Percentiles rank a stretch among this genome's conserved stretches.
Conservation (phyloP, 2,888 invertebrate genomes). For the Nycteola revayana region DNA sequence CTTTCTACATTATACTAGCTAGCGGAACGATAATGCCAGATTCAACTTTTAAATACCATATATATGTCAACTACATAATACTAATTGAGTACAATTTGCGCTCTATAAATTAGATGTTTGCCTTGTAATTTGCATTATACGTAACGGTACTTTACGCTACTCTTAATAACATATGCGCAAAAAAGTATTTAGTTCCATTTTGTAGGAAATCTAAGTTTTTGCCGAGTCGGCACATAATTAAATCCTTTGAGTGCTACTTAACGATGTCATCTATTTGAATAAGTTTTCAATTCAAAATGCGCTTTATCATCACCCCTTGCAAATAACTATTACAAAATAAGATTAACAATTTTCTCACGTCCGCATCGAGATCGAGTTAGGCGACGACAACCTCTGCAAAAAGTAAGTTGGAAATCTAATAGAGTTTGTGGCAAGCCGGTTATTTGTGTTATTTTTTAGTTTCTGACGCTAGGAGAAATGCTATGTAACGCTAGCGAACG, state of each 20-base stretch:
- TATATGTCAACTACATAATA: too few relatives aligned
- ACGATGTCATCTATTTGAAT: constrained; percentile 39
- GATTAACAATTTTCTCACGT: constrained; percentile 75
- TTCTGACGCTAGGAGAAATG: constrained; percentile 67
- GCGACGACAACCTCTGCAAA: constrained; percentile 74
- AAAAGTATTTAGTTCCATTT: constrained; percentile 5
- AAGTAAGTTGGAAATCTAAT: constrained; percentile 78
- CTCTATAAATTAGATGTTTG: neutral
- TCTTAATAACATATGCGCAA: constrained; percentile 12
- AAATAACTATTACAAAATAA: constrained; percentile 63
- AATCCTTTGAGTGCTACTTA: constrained; percentile 31
- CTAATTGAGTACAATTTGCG: too few relatives aligned
- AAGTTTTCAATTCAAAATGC: constrained; percentile 49
- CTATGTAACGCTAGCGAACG: constrained; percentile 73
- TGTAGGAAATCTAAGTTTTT: constrained; percentile 19
- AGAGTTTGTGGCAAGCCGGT: constrained; percentile 76
- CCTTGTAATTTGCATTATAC: constrained; percentile 15
- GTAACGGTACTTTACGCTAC: constrained; percentile 14
- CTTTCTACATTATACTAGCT: constrained; percentile 66
- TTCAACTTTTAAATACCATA: too few relatives aligned
- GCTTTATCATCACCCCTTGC: constrained; percentile 49
- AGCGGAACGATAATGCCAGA: constrained; percentile 32
- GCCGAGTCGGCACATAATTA: constrained; percentile 19
- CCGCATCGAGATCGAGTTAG: constrained; percentile 73
- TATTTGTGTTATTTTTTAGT: constrained; percentile 75